A percentile compares a stretch with the other conserved stretches of the same genome.
Evolutionary conservation across 2,113 vertebrate genomes (phyloP).

Genomic region (Chaetodon trifascialis): DNA sequence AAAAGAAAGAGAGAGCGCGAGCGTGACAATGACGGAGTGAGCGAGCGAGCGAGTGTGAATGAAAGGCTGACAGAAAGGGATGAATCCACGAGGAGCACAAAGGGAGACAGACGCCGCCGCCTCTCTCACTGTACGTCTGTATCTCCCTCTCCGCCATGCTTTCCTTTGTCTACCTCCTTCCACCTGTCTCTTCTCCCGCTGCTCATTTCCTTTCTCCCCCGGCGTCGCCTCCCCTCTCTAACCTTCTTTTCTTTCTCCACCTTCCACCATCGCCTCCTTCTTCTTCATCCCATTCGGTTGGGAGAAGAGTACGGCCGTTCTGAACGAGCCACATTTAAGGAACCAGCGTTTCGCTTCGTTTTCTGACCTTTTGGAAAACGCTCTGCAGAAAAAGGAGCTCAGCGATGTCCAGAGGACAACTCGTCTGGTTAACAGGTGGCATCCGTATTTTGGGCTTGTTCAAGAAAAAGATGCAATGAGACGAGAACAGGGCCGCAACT

Average conservation of each 20-base stretch:
- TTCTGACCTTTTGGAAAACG: not conserved
- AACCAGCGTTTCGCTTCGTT: no score
- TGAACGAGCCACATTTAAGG: not conserved
- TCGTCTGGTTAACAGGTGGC: no score
- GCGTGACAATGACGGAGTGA: constrained; percentile 63
- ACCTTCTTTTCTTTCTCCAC: not conserved
- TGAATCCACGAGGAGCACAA: constrained; percentile 72
- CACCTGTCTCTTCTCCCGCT: not conserved
- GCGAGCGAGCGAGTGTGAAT: constrained; percentile 54
- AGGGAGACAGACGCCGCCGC: constrained; percentile 53
- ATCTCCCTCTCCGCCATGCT: not conserved
- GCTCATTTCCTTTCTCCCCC: not conserved
- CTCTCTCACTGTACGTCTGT: constrained; percentile 38
- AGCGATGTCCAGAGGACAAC: no score
- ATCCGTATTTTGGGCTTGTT: no score
- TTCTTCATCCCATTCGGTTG: not conserved
- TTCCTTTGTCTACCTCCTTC: constrained; percentile 24
- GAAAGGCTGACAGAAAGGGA: constrained; percentile 61
- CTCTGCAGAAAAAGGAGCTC: not conserved
- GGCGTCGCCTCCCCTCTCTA: not conserved
- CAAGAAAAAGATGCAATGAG: no score
- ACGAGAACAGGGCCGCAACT: no score
- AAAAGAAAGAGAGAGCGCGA: constrained; percentile 45
- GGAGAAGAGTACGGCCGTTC: not conserved
- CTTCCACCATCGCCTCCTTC: not conserved